Evolutionary conservation across 2,113 vertebrate species (phyloP).

Genomic region (Pseudopodoces humilis): DNA sequence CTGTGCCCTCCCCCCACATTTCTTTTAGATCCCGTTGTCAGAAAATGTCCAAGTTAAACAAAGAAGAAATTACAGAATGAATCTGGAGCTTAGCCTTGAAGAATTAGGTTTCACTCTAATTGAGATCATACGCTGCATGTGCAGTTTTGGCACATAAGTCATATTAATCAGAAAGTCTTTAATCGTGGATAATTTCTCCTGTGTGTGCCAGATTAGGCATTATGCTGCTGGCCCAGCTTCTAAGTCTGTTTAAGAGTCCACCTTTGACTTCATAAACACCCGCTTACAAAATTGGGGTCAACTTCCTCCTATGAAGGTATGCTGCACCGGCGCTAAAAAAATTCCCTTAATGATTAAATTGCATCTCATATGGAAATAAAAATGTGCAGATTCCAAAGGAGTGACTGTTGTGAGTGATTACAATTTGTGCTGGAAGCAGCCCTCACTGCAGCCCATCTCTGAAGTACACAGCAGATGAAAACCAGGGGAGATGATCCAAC

Average conservation of each 20-base stretch:
- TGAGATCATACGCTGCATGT: slow-evolving; percentile 87
- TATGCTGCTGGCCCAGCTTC: slow-evolving; percentile 67
- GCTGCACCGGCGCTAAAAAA: slow-evolving; percentile 59
- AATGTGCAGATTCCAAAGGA: slow-evolving; percentile 76
- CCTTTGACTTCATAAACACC: slow-evolving; percentile 87
- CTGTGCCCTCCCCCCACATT: not conserved
- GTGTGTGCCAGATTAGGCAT: slow-evolving; percentile 74
- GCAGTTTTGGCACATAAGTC: slow-evolving; percentile 81
- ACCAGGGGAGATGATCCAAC: not conserved
- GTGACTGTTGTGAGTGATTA: slow-evolving; percentile 75
- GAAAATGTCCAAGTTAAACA: slow-evolving; percentile 85
- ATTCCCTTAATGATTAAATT: slow-evolving; percentile 81
- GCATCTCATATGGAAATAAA: slow-evolving; percentile 72
- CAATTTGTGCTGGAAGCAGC: slow-evolving; percentile 76
- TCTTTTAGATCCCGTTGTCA: slow-evolving; percentile 73
- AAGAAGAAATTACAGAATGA: slow-evolving; percentile 77
- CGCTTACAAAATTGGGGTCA: slow-evolving; percentile 77
- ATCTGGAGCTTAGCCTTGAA: slow-evolving; percentile 79
- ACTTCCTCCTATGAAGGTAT: slow-evolving; percentile 63
- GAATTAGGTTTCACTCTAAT: slow-evolving; percentile 88
- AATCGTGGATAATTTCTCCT: slow-evolving; percentile 80
- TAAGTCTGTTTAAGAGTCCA: slow-evolving; percentile 76
- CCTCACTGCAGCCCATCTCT: slow-evolving; percentile 29
- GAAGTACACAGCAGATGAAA: slow-evolving; percentile 44
- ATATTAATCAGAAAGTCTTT: slow-evolving; percentile 86